Evolutionary conservation across 2,113 vertebrate genomes (phyloP).

Genomic region (Psammodynastes pulverulentus): DNA sequence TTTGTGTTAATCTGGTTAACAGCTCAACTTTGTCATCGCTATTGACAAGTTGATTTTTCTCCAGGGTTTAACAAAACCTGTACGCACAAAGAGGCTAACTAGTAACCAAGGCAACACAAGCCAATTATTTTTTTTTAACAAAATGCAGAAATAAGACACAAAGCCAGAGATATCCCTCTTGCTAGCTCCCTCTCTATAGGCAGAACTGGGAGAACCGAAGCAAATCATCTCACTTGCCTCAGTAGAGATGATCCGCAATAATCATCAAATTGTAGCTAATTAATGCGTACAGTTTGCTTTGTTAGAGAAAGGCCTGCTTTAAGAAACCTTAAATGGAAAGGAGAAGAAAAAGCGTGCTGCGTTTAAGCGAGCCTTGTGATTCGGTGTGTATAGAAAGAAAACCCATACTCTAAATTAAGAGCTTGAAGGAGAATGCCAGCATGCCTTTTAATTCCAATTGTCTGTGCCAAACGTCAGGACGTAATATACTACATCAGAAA

Average conservation of each 20-base stretch:
- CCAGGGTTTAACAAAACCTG: background rate
- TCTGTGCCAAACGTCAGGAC: constrained; percentile 46
- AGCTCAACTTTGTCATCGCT: background rate
- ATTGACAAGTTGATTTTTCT: background rate
- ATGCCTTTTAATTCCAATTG: constrained; percentile 44
- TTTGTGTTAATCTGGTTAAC: background rate
- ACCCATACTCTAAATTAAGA: constrained; percentile 10
- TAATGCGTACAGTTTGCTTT: background rate
- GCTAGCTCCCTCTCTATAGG: background rate
- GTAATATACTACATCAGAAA: constrained; percentile 42
- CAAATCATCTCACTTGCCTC: background rate
- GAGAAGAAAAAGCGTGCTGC: constrained; percentile 22
- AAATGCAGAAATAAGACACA: background rate
- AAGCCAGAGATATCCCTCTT: background rate
- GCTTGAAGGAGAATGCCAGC: constrained; percentile 40
- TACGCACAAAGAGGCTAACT: background rate
- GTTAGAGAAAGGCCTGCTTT: background rate
- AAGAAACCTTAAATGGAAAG: background rate
- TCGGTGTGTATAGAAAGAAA: constrained; percentile 25
- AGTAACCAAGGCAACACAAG: background rate
- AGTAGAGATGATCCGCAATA: background rate
- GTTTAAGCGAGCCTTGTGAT: constrained; percentile 26
- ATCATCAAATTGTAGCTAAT: background rate
- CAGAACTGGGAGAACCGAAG: background rate
- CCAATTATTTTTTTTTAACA: background rate